These are phyloP conservation scores for Hypothenemus hampei DNA, from an alignment of 1,140 invertebrate genomes.

Conservation along the genomic window DNA sequence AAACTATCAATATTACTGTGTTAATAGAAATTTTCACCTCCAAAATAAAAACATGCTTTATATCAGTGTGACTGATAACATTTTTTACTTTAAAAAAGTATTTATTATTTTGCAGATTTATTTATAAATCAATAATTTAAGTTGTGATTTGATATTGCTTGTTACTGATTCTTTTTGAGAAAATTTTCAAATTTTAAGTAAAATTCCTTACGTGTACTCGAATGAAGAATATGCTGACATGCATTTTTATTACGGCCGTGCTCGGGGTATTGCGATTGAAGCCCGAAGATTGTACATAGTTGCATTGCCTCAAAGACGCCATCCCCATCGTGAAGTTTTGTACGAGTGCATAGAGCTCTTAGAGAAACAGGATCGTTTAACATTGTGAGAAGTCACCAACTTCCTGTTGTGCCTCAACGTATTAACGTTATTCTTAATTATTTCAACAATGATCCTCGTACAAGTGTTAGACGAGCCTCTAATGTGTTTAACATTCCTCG, in stretches of 20 bases:
- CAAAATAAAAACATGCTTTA: too few species aligned
- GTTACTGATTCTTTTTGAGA: neutral
- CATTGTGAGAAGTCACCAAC: constrained; percentile 1
- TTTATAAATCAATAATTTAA: too few species aligned
- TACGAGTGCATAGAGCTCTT: neutral
- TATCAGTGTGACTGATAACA: too few species aligned
- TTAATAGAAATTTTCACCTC: too few species aligned
- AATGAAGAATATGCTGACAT: constrained; percentile 2
- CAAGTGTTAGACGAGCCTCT: neutral
- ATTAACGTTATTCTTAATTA: neutral
- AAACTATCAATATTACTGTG: too few species aligned
- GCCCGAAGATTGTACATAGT: too few species aligned
- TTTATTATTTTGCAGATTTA: too few species aligned
- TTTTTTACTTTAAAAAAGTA: too few species aligned
- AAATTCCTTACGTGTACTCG: neutral
- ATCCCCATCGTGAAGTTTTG: too few species aligned
- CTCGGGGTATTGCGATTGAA: neutral
- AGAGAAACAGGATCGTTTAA: constrained; percentile 2
- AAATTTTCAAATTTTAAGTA: neutral
- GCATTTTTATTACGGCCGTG: neutral
- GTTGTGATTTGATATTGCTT: neutral
- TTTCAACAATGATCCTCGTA: neutral
- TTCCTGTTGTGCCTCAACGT: neutral
- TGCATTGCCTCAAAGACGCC: too few species aligned
- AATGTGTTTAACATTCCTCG: constrained; percentile 2